phyloP scores from a whole-genome alignment of 2,113 vertebrate genomes.

The Saccopteryx leptura region DNA sequence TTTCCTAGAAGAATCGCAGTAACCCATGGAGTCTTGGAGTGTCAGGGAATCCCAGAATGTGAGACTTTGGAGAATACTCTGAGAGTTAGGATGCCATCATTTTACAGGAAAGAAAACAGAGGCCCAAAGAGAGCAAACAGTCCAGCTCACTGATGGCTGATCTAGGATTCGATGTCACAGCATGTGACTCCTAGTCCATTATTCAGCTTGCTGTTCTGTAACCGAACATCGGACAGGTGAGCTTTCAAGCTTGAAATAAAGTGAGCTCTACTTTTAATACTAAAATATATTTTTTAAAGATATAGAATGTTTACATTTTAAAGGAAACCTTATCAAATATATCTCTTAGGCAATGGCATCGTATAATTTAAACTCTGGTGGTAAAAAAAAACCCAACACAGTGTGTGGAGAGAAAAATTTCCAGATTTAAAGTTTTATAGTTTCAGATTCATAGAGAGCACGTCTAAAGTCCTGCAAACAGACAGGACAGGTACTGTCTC shows the following conservation, averaged over 20 bases:
- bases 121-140: not conserved
- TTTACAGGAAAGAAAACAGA: not conserved
- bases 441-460: not conserved
- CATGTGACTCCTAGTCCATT: not conserved
- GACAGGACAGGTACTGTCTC: not conserved
- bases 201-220: not conserved
- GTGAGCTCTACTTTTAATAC: not conserved
- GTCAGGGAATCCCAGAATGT: not conserved
- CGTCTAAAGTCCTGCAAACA: not conserved
- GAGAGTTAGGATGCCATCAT: not conserved
- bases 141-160: not conserved
- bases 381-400: not conserved
- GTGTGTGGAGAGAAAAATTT: not conserved
- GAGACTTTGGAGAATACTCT: not conserved
- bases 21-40: not conserved
- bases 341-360: not conserved
- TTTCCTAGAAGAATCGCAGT: not conserved
- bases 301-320: not conserved
- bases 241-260: conserved; percentile 6
- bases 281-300: not conserved
- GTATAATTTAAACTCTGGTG: not conserved
- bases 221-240: not conserved
- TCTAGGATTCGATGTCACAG: not conserved
- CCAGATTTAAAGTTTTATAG: not conserved
- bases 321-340: not conserved